Evolutionary conservation across 1,140 invertebrate species (phyloP).

Genomic region (Holotrichia oblita): DNA sequence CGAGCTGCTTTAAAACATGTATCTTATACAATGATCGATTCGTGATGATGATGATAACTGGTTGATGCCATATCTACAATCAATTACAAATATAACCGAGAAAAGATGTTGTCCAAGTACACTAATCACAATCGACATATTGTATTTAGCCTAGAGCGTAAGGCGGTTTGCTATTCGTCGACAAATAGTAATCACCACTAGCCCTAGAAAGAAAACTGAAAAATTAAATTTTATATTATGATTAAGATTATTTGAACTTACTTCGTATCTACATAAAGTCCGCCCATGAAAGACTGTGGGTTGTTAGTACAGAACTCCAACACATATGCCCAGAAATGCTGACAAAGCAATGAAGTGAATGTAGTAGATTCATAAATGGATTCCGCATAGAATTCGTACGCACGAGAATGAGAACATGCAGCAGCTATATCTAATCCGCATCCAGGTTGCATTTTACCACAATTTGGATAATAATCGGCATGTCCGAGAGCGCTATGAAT

Average conservation of each 20-base stretch:
- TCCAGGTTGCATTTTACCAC: conserved; percentile 72
- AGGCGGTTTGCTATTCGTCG: not conserved
- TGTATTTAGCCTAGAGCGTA: not conserved
- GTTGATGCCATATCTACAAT: too few species aligned
- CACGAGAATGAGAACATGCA: conserved; percentile 66
- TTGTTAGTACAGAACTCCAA: conserved; percentile 65
- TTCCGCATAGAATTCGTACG: conserved; percentile 70
- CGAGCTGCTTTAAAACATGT: too few species aligned
- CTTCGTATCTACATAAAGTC: conserved; percentile 61
- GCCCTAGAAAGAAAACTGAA: not conserved
- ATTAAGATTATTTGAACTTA: conserved; percentile 40
- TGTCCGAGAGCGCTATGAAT: conserved; percentile 70
- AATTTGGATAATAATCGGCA: conserved; percentile 78
- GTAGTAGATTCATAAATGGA: conserved; percentile 63
- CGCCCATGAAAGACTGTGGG: conserved; percentile 65
- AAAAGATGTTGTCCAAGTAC: too few species aligned
- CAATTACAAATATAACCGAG: too few species aligned
- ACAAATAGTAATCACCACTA: not conserved
- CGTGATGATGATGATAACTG: too few species aligned
- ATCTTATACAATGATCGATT: too few species aligned
- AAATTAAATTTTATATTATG: not conserved
- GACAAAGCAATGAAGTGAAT: conserved; percentile 65
- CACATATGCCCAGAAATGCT: conserved; percentile 66
- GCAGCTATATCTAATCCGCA: conserved; percentile 65
- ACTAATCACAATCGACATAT: too few species aligned